A percentile compares a stretch with the other conserved stretches of the same genome.
Conservation (phyloP, 2,113 vertebrate species). For the Chionodraco myersi region DNA sequence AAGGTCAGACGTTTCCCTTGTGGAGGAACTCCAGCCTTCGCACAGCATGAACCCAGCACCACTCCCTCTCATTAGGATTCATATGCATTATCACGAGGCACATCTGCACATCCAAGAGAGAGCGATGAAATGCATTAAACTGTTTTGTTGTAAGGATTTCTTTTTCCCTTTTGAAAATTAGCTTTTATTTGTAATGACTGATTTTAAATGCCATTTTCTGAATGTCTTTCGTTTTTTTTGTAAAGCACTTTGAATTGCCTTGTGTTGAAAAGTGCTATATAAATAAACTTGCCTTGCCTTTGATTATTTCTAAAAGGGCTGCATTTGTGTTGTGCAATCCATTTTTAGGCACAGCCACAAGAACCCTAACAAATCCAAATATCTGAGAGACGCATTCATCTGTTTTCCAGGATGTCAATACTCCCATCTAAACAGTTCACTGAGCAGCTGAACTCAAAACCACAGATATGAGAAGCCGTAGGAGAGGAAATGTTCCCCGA, state of each 20-base stretch:
- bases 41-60: constrained; percentile 18
- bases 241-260: too few relatives aligned
- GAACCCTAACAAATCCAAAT: background rate
- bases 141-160: background rate
- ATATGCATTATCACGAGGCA: constrained; percentile 9
- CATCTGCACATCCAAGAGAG: constrained; percentile 18
- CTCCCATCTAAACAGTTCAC: too few relatives aligned
- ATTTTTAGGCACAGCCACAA: constrained; percentile 17
- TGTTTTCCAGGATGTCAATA: background rate
- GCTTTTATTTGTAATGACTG: too few relatives aligned
- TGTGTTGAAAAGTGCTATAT: too few relatives aligned
- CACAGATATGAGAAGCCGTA: background rate
- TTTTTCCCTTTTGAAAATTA: too few relatives aligned
- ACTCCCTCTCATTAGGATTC: constrained; percentile 20
- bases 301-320: too few relatives aligned
- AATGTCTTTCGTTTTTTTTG: too few relatives aligned
- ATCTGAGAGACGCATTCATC: background rate
- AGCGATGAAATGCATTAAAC: background rate
- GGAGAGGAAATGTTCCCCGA: background rate
- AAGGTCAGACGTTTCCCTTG: constrained; percentile 15
- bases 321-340: constrained; percentile 15
- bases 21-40: background rate
- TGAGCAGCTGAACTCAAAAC: too few relatives aligned
- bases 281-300: too few relatives aligned
- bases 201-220: too few relatives aligned